Evolutionary conservation across 2,797 vertebrate genomes (phyloP).

Genomic region (Phoxinus dragarum): DNA sequence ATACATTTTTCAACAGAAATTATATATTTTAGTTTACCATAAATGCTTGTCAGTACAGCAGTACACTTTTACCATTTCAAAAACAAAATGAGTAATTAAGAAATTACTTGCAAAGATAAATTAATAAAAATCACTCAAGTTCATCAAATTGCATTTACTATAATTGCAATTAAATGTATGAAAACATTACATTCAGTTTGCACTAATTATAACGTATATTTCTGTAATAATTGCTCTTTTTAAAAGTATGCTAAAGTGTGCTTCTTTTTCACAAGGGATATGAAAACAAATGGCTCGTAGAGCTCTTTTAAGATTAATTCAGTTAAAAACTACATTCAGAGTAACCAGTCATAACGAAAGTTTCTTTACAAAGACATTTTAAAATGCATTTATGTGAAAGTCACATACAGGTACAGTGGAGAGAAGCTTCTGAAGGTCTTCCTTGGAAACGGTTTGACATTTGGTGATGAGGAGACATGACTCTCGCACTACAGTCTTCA

Average conservation of each 20-base stretch:
- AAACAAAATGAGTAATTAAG: background rate
- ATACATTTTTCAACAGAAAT: background rate
- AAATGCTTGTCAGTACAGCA: background rate
- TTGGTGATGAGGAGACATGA: conserved; percentile 99
- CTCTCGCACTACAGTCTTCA: conserved; percentile 97
- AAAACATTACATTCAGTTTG: background rate
- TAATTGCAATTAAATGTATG: background rate
- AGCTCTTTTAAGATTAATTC: background rate
- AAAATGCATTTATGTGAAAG: background rate
- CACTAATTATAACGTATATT: background rate
- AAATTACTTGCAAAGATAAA: background rate
- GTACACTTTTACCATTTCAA: background rate
- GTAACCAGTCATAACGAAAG: background rate
- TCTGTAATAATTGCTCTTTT: background rate
- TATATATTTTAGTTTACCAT: background rate
- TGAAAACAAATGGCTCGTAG: background rate
- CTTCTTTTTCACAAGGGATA: background rate
- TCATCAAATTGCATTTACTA: background rate
- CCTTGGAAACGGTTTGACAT: conserved; percentile 97
- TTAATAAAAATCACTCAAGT: background rate
- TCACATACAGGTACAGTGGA: conserved; percentile 96
- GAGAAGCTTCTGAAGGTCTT: conserved; percentile 98
- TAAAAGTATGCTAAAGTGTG: background rate
- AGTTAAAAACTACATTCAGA: background rate
- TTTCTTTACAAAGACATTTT: background rate